Conservation (phyloP, 2,888 invertebrate species). For the Platycheirus albimanus region DNA sequence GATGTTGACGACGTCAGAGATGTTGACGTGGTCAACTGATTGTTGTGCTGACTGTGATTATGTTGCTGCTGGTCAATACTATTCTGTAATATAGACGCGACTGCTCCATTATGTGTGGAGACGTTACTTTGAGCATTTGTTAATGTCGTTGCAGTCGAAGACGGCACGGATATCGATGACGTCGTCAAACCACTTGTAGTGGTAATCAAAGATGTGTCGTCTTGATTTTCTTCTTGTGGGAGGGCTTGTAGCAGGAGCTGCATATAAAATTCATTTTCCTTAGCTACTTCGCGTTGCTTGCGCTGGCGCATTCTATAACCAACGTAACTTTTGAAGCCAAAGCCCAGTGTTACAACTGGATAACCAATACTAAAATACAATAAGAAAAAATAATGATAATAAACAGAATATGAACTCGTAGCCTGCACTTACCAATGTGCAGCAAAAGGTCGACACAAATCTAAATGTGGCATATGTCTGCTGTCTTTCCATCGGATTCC, state of each 20-base stretch:
- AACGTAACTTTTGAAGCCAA: constrained; percentile 96
- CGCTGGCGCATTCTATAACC: constrained; percentile 95
- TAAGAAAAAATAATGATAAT: background rate
- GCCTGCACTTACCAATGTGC: constrained; percentile 91
- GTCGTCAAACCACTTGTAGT: constrained; percentile 57
- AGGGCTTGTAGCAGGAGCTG: constrained; percentile 95
- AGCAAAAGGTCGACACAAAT: constrained; percentile 97
- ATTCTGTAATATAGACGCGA: constrained; percentile 48
- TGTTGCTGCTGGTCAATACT: constrained; percentile 66
- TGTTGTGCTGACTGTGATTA: constrained; percentile 66
- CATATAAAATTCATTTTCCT: constrained; percentile 97
- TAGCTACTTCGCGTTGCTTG: constrained; percentile 95
- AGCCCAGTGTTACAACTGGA: constrained; percentile 97
- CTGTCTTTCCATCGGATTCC: constrained; percentile 92
- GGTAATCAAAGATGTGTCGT: constrained; percentile 73
- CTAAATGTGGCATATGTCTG: constrained; percentile 92
- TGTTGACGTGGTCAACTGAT: constrained; percentile 59
- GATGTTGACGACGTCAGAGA: constrained; percentile 51
- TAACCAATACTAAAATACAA: constrained; percentile 89
- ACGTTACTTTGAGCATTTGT: constrained; percentile 59
- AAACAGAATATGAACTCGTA: background rate
- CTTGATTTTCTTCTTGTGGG: constrained; percentile 85
- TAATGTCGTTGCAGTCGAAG: constrained; percentile 72
- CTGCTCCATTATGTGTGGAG: constrained; percentile 65
- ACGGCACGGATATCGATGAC: constrained; percentile 65